Percentiles rank a stretch among this genome's conserved stretches.
Evolutionary conservation across 2,113 vertebrate genomes (phyloP).

Genomic region (Chionodraco myersi): DNA sequence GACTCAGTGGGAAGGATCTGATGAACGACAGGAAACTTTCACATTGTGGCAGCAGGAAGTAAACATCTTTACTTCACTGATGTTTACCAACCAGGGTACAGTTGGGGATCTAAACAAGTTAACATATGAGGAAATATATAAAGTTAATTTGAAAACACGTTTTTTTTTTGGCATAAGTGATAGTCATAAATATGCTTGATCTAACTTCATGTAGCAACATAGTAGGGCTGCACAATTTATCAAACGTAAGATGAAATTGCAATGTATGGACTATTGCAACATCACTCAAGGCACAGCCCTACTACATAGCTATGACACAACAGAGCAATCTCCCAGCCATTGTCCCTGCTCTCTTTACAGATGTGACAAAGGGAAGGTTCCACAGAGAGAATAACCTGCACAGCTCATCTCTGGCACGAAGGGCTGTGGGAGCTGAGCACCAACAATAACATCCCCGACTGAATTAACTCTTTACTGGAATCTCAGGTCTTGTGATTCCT

Average conservation of each 20-base stretch:
- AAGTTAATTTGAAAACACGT: neutral
- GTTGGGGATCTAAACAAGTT: neutral
- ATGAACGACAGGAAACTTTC: neutral
- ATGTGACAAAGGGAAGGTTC: constrained; percentile 64
- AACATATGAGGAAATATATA: neutral
- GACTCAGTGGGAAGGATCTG: too few relatives aligned
- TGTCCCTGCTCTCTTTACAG: constrained; percentile 19
- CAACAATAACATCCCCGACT: neutral
- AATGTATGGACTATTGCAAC: too few relatives aligned
- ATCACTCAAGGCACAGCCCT: too few relatives aligned
- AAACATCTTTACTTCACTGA: neutral
- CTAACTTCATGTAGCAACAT: neutral
- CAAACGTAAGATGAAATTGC: too few relatives aligned
- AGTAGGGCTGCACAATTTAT: too few relatives aligned
- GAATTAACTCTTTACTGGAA: neutral
- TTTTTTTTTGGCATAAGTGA: neutral
- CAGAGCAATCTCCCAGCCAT: neutral
- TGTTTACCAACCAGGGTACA: neutral
- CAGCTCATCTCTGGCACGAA: constrained; percentile 29
- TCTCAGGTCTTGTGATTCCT: constrained; percentile 2
- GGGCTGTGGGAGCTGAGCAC: neutral
- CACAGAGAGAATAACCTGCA: constrained; percentile 32
- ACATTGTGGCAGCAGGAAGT: neutral
- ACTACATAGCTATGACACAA: neutral
- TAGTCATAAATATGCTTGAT: neutral